These are phyloP conservation scores for Chloromyia formosa DNA, from an alignment of 2,888 invertebrate species.

Conservation along the genomic window DNA sequence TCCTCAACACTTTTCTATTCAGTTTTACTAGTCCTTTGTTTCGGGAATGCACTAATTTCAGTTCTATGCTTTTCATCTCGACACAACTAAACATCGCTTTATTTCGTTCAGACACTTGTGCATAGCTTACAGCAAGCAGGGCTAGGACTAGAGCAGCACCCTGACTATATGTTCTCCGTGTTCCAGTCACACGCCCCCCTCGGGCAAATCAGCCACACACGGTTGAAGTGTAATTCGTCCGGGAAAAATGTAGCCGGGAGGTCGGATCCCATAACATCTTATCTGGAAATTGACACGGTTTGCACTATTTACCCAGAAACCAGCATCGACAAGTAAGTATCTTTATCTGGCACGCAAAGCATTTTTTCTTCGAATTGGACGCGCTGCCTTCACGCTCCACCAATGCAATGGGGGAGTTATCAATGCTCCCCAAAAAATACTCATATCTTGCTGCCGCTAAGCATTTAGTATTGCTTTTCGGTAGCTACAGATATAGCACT, in stretches of 20 bases:
- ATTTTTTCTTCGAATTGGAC: no score
- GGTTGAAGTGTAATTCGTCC: neutral
- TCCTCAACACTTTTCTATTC: conserved; percentile 23
- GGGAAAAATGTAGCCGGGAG: conserved; percentile 10
- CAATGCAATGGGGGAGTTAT: no score
- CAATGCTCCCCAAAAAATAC: no score
- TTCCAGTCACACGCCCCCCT: neutral
- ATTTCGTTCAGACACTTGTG: neutral
- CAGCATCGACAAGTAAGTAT: no score
- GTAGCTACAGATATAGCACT: no score
- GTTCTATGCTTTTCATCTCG: neutral
- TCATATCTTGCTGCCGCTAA: no score
- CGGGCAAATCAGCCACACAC: neutral
- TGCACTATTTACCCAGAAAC: conserved; percentile 30
- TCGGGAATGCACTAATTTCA: conserved; percentile 30
- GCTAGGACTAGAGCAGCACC: no score
- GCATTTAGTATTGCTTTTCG: no score
- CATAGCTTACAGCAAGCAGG: no score
- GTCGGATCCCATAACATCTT: conserved; percentile 7
- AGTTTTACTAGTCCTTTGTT: conserved; percentile 7
- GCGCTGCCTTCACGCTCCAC: no score
- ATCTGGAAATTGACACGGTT: neutral
- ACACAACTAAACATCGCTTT: neutral
- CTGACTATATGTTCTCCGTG: neutral
- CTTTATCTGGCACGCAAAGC: no score